These are phyloP conservation scores for Drosophila pegasa DNA, from an alignment of 2,888 invertebrate genomes.

Conservation along the genomic window DNA sequence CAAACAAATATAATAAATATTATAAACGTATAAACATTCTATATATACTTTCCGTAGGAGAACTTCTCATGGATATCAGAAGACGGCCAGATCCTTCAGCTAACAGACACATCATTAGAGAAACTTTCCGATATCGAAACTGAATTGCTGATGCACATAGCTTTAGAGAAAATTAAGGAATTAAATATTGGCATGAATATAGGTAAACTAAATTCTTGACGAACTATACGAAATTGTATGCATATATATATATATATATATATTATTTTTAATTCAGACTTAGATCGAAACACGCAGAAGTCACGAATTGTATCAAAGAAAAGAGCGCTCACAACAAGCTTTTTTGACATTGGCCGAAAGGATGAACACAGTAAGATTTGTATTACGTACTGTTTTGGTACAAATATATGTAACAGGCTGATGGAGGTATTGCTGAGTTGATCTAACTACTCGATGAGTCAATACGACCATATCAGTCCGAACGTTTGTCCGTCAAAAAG, in stretches of 20 bases:
- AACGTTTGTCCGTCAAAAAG: too few relatives aligned
- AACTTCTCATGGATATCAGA: constrained; percentile 92
- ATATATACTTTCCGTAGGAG: constrained; percentile 86
- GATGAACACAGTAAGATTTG: constrained; percentile 86
- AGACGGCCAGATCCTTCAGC: constrained; percentile 87
- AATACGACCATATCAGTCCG: too few relatives aligned
- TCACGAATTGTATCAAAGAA: constrained; percentile 92
- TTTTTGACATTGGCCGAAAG: constrained; percentile 92
- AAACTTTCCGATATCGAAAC: constrained; percentile 90
- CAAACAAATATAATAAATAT: too few relatives aligned
- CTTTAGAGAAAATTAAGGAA: constrained; percentile 93
- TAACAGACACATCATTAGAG: constrained; percentile 88
- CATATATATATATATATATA: background rate
- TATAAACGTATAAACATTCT: too few relatives aligned
- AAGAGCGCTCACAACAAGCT: constrained; percentile 94
- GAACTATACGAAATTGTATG: background rate
- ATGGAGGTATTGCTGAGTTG: background rate
- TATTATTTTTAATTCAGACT: constrained; percentile 53
- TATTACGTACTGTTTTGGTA: background rate
- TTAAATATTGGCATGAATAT: constrained; percentile 93
- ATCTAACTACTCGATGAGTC: too few relatives aligned
- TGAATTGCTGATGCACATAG: constrained; percentile 93
- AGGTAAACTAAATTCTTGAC: constrained; percentile 42
- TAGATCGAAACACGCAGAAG: constrained; percentile 87
- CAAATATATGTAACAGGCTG: too few relatives aligned